Base-by-base conservation (phyloP, 2,113 vertebrate species). In the Dinomys branickii region DNA sequence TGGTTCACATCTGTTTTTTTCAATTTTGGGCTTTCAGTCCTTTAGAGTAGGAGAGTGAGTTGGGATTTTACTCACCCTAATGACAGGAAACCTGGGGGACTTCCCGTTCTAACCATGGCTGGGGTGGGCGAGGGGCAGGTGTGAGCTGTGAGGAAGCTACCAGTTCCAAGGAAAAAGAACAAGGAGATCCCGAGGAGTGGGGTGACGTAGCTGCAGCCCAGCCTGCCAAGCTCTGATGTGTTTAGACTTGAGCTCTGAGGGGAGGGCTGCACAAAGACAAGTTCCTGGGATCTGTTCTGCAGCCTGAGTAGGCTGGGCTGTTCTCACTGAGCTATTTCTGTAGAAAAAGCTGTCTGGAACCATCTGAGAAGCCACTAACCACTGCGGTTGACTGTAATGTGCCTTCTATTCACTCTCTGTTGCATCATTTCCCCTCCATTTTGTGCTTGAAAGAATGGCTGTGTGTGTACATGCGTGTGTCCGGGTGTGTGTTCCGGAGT, bases 311-410 rank as follows among this genome's bases (percentile, higher is more conserved):
- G 94, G 96, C 90, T 75, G 94, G 86, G 69, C 52, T 91, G 82
- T 94, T 92, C 95, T 94, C 59, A 8, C 75, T 6, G 82, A 90
- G 88, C 90, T 96, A 91, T 97, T 98, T 98, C 88, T 92, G 94
- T 90, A 38, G 61, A n/a, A 78, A 92, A 97, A 88, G 81, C 94
- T 97, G 77, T 90, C 97, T 98, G 97, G 94, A 96, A 96, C 71
- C 90, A 65, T 93, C 89, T 94, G 94, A 97, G 94, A 96, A 93
- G 85, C 96, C 92, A 81, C 93, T 91, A 90, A 83, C 82, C 67
- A 67, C 90, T n/a, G 85, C 4, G 38, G 96, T 93, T 71, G 54
- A 44, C 65, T 71, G 87, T 28, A 77, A 75, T 50, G 41, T 67
- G 83, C 91, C 95, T 93, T 41, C 94, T 38, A 33, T 47, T 85